Evolutionary conservation across 53 echinoderm and acorn worm genomes (phyloP).

Genomic region (Crossaster papposus): DNA sequence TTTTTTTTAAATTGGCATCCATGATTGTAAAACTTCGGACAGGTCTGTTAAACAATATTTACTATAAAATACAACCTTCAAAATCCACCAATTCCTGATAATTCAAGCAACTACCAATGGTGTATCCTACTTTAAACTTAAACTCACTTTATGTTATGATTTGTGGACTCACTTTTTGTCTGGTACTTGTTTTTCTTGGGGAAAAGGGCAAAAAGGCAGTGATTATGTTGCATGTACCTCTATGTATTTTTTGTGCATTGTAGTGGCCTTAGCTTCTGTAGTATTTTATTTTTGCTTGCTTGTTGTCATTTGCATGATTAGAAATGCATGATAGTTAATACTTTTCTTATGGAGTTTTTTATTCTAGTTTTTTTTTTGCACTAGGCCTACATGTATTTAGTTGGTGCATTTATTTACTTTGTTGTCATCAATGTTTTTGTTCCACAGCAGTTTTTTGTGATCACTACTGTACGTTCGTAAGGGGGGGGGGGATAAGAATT

Average conservation of each 20-base stretch:
- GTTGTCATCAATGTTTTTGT: too few species aligned
- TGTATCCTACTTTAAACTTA: too few species aligned
- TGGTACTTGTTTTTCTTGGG: background rate
- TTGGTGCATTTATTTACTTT: background rate
- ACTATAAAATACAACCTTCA: too few species aligned
- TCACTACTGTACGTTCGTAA: too few species aligned
- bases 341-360: background rate
- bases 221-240: background rate
- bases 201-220: background rate
- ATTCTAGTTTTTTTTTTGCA: background rate
- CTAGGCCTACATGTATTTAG: background rate
- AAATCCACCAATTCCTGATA: too few species aligned
- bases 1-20: background rate
- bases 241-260: background rate
- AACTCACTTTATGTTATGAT: background rate
- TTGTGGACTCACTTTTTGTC: background rate
- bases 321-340: background rate
- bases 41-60: too few species aligned
- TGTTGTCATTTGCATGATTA: background rate
- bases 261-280: background rate
- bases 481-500: too few species aligned
- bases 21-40: too few species aligned
- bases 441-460: too few species aligned
- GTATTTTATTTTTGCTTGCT: background rate
- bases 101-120: too few species aligned